Evolutionary conservation across 2,113 vertebrate genomes (phyloP), one percentile per base, ranked within the genome.

Genomic region (Cnemophilus loriae): DNA sequence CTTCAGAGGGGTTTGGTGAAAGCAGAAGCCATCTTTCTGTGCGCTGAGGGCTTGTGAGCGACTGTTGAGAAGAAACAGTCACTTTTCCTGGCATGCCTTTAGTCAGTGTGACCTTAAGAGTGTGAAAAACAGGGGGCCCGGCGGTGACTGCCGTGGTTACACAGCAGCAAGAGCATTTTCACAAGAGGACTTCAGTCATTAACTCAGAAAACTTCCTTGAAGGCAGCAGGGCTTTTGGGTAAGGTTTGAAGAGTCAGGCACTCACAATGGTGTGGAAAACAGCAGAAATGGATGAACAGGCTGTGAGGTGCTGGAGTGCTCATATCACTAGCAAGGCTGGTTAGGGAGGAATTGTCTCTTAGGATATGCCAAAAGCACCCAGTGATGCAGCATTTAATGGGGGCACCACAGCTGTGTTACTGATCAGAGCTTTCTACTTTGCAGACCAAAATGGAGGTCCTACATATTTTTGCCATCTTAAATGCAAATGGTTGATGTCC

Each of bases 71-170:
- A 94, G 95, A 97, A 97, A 95, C 77, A 96, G 86, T 87, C 83
- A 63, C 67, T 95, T 90, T 97, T 97, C 94, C 96, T 97, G 95
- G 95, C 91, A 97, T 95, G 91, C 35, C 75, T 87, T 93, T 94
- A 93, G 59, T 97, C 86, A 88, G 82, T 87, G 91, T 96, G 92
- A 96, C 96, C 92, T 97, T 95, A 50, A 96, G 90, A 89, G 91
- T 91, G 93, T 89, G 93, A 94, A 92, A 90, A 90, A 9, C 52
- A 47, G 50, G 80, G 88, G 88, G 28, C 46, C 63, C 18, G 0
- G 84, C 0, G 16, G 78, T 46, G 91, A n/a, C 74, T 61, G 78
- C 47, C 12, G 86, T 93, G 95, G 93, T 97, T 96, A 84, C 77
- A 77, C 89, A 92, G 93, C 91, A 93, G 71, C 63, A n/a, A 86